phyloP scores from a whole-genome alignment of 2,888 invertebrate species.

The Belgica antarctica region DNA sequence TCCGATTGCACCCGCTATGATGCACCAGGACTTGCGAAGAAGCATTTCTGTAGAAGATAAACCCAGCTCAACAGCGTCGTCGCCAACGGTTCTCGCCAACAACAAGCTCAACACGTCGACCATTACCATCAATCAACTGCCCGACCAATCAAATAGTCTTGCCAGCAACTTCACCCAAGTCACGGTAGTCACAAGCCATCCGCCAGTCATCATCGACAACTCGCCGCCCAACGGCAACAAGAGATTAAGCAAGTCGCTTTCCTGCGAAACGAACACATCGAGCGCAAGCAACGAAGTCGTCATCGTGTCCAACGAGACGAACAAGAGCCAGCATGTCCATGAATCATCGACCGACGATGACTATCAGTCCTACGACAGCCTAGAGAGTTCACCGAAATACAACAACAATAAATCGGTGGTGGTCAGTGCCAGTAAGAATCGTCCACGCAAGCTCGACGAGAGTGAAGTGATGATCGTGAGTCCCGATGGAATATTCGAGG shows the following conservation, averaged over 20 bases:
- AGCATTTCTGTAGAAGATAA: slow-evolving; percentile 37
- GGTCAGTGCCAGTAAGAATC: slow-evolving; percentile 47
- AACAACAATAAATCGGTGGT: slow-evolving; percentile 52
- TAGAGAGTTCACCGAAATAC: slow-evolving; percentile 59
- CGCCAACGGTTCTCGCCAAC: slow-evolving; percentile 24
- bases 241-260: slow-evolving; percentile 30
- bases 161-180: slow-evolving; percentile 74
- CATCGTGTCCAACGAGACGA: slow-evolving; percentile 75
- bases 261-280: slow-evolving; percentile 23
- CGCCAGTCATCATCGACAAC: slow-evolving; percentile 71
- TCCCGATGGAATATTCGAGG: slow-evolving; percentile 62
- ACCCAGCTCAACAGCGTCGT: slow-evolving; percentile 12
- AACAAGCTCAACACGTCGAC: slow-evolving; percentile 50
- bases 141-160: slow-evolving; percentile 69
- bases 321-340: slow-evolving; percentile 64
- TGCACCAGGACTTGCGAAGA: slow-evolving; percentile 29
- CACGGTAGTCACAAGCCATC: slow-evolving; percentile 78
- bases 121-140: slow-evolving; percentile 55
- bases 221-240: slow-evolving; percentile 44
- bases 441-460: slow-evolving; percentile 74
- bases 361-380: slow-evolving; percentile 71
- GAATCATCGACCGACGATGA: slow-evolving; percentile 76
- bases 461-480: slow-evolving; percentile 82
- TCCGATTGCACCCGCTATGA: not conserved
- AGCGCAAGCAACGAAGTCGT: slow-evolving; percentile 65